phyloP scores from a whole-genome alignment of 2,113 vertebrate species.

The Motacilla tschutschensis region DNA sequence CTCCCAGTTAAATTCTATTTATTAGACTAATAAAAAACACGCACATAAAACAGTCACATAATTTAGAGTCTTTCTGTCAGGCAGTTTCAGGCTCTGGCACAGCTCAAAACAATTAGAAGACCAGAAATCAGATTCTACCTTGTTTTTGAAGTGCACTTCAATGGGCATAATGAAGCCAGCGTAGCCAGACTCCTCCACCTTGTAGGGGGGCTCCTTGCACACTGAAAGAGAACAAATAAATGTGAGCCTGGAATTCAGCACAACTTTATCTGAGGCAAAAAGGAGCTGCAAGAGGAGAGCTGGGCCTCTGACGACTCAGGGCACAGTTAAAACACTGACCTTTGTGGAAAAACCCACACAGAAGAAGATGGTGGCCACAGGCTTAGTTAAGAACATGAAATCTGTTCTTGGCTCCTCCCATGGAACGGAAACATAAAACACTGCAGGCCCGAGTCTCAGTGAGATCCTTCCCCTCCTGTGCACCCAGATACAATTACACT shows the following conservation, averaged over 20 bases:
- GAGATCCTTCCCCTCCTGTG: background rate
- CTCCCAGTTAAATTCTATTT: constrained; percentile 59
- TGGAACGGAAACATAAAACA: constrained; percentile 42
- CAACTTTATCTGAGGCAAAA: background rate
- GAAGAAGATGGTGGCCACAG: constrained; percentile 10
- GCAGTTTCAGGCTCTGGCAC: constrained; percentile 44
- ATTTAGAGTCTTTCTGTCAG: constrained; percentile 41
- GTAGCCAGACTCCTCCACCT: constrained; percentile 97
- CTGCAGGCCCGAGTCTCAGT: background rate
- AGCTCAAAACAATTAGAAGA: constrained; percentile 56
- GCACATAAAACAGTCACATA: constrained; percentile 44
- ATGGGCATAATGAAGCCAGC: constrained; percentile 99
- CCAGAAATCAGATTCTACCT: constrained; percentile 75
- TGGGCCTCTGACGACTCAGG: background rate
- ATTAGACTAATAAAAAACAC: constrained; percentile 63
- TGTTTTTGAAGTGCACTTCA: constrained; percentile 98
- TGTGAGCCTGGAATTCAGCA: background rate
- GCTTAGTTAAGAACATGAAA: background rate
- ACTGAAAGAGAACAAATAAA: constrained; percentile 75
- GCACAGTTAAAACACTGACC: background rate
- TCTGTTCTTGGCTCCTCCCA: constrained; percentile 39
- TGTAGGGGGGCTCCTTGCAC: constrained; percentile 98
- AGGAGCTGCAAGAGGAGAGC: background rate
- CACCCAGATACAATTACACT: constrained; percentile 10
- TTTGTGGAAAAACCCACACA: background rate